Base-by-base conservation (phyloP, 2,888 invertebrate species). In the Slavum lentiscoides region DNA sequence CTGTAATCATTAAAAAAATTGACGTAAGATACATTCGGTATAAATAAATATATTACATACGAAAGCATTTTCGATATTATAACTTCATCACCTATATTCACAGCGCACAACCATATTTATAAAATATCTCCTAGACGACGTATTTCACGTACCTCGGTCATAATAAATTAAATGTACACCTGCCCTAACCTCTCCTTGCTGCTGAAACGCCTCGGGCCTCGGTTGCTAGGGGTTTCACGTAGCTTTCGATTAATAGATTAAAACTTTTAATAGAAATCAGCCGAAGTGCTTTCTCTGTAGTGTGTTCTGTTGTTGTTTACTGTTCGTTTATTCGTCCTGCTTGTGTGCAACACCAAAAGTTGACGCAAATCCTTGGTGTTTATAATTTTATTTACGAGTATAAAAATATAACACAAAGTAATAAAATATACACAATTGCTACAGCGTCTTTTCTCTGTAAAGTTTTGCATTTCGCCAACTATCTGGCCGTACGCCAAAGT, bases 161-260 rank as follows among this genome's bases (percentile, higher is more conserved):
- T 43, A 8, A n/a, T n/a, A n/a, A n/a, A 37, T 64, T 55, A 55
- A 30, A 4, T 8, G 3, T 19, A 55, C 55, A 19, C 5, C 8
- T 55, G 0, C 49, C 49, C 49, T 19, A 1, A 9, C 55, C 11
- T 19, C 55, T 55, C 19, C 55, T 5, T 53, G 55, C 49, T 49
- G 19, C 19, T 17, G 53, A 55, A 11, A 13, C 11, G 9, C 13
- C 49, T 49, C 13, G 43, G 7, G 49, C 49, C 11, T 13, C 4
- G 5, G 0, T 19, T 66, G 55, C 4, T 5, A 55, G 11, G 53
- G 53, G 13, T 74, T 74, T 66, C 55, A 6, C n/a, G 21, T 74
- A 66, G 39, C 55, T 74, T 74, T 39, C 66, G 66, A 74, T 74
- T 74, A 74, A 74, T 66, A 58, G 74, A 74, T 74, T 74, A 39